These are phyloP conservation scores for Caenorhabditis parvicauda DNA, from an alignment of 2,888 invertebrate genomes.

Conservation along the genomic window DNA sequence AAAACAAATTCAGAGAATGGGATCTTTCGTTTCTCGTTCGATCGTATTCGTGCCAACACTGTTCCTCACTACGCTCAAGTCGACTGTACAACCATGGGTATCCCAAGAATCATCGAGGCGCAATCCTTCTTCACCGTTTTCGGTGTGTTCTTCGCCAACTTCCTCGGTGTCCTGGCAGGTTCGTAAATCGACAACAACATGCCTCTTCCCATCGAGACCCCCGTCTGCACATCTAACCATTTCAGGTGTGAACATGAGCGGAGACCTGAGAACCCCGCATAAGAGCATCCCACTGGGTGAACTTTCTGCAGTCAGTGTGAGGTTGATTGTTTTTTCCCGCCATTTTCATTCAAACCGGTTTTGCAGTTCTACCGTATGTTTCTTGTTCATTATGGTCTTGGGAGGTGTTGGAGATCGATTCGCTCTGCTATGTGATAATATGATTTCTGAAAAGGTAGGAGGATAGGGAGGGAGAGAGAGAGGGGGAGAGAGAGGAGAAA, in stretches of 20 bases:
- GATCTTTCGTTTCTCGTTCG: slow-evolving; percentile 81
- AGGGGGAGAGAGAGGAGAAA: not conserved
- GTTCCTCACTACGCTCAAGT: slow-evolving; percentile 73
- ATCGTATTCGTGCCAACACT: slow-evolving; percentile 70
- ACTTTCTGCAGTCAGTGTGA: slow-evolving; percentile 83
- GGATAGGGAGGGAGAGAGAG: not conserved
- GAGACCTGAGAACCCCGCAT: slow-evolving; percentile 86
- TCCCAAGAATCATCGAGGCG: slow-evolving; percentile 63
- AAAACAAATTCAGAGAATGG: slow-evolving; percentile 76
- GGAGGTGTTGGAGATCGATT: slow-evolving; percentile 80
- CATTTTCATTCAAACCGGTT: not conserved
- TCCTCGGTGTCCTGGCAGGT: slow-evolving; percentile 88
- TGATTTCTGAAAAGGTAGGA: slow-evolving; percentile 84
- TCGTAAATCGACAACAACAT: not conserved
- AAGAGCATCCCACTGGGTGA: slow-evolving; percentile 91
- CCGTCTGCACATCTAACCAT: not conserved
- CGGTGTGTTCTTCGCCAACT: slow-evolving; percentile 94
- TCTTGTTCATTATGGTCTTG: slow-evolving; percentile 84
- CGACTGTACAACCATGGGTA: slow-evolving; percentile 37
- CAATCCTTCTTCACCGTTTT: slow-evolving; percentile 93
- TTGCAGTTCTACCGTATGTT: slow-evolving; percentile 78
- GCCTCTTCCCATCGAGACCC: too few relatives aligned
- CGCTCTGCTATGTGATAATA: slow-evolving; percentile 77
- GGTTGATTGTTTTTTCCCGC: slow-evolving; percentile 67
- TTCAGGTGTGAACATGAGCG: slow-evolving; percentile 89